Percentiles rank a stretch among this genome's conserved stretches.
These are phyloP conservation scores for Lucilia cuprina DNA, from an alignment of 1,140 invertebrate genomes.

Conservation along the genomic window DNA sequence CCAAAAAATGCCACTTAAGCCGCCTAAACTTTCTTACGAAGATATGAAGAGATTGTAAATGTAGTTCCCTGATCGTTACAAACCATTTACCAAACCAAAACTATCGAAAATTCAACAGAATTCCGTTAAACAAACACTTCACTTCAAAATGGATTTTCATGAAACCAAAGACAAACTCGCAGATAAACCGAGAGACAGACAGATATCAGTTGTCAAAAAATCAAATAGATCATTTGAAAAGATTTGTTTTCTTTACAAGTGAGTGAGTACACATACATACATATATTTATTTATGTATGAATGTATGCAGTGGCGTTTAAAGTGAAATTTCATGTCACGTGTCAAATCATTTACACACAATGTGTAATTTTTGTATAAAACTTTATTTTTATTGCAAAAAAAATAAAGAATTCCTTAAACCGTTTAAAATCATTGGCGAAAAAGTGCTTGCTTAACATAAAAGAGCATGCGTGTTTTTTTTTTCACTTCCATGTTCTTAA, in stretches of 20 bases:
- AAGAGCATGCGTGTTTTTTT: not conserved
- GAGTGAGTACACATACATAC: not conserved
- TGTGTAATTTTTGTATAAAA: not conserved
- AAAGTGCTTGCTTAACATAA: too few species aligned
- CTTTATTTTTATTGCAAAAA: not conserved
- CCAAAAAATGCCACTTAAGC: too few species aligned
- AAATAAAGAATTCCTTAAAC: too few species aligned
- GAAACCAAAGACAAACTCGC: not conserved
- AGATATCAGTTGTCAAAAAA: not conserved
- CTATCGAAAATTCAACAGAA: not conserved
- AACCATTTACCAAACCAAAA: too few species aligned
- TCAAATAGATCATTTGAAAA: not conserved
- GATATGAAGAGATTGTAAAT: too few species aligned
- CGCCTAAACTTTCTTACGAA: too few species aligned
- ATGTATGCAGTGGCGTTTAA: constrained; percentile 13
- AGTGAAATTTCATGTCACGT: constrained; percentile 30
- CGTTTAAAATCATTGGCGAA: not conserved
- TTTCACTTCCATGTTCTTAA: not conserved
- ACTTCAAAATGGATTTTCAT: not conserved
- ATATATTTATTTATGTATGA: too few species aligned
- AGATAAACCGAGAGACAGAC: not conserved
- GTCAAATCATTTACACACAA: constrained; percentile 20
- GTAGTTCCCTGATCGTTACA: too few species aligned
- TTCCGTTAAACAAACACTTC: not conserved
- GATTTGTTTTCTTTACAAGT: constrained; percentile 5